Evolutionary conservation across 2,888 invertebrate species (phyloP).

Genomic region (Erebia epiphron): DNA sequence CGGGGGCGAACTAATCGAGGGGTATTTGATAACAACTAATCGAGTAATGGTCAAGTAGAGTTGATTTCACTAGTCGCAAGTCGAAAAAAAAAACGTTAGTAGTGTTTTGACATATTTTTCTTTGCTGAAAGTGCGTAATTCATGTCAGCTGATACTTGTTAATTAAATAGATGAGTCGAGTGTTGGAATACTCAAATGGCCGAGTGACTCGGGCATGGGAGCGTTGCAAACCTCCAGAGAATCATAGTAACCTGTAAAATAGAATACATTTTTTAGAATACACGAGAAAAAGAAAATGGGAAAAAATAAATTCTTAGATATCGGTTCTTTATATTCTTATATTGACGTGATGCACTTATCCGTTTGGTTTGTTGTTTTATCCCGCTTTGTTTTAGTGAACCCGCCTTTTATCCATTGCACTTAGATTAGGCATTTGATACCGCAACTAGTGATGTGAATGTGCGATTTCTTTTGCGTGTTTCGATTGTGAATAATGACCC

Average conservation of each 20-base stretch:
- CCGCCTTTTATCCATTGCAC: slow-evolving; percentile 66
- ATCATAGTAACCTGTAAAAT: slow-evolving; percentile 71
- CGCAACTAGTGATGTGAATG: slow-evolving; percentile 19
- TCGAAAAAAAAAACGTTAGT: slow-evolving; percentile 80
- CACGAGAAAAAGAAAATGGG: slow-evolving; percentile 62
- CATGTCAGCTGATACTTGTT: slow-evolving; percentile 81
- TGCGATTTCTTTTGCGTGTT: neutral
- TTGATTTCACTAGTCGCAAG: slow-evolving; percentile 84
- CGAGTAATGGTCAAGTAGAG: slow-evolving; percentile 82
- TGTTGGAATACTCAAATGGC: slow-evolving; percentile 71
- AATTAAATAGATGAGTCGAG: slow-evolving; percentile 61
- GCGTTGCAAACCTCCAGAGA: slow-evolving; percentile 65
- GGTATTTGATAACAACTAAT: slow-evolving; percentile 73
- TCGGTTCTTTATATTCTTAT: slow-evolving; percentile 59
- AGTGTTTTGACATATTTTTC: slow-evolving; percentile 85
- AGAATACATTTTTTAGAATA: slow-evolving; percentile 72
- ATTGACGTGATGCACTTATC: slow-evolving; percentile 78
- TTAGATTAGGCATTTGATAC: slow-evolving; percentile 50
- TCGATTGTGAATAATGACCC: neutral
- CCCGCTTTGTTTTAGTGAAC: slow-evolving; percentile 77
- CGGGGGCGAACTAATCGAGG: slow-evolving; percentile 76
- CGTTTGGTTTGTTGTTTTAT: slow-evolving; percentile 68
- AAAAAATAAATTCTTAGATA: slow-evolving; percentile 67
- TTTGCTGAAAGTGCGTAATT: slow-evolving; percentile 84
- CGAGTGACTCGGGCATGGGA: slow-evolving; percentile 59